These are phyloP conservation scores for Geopemphigus sp. DNA, from an alignment of 1,140 invertebrate species.

Conservation along the genomic window DNA sequence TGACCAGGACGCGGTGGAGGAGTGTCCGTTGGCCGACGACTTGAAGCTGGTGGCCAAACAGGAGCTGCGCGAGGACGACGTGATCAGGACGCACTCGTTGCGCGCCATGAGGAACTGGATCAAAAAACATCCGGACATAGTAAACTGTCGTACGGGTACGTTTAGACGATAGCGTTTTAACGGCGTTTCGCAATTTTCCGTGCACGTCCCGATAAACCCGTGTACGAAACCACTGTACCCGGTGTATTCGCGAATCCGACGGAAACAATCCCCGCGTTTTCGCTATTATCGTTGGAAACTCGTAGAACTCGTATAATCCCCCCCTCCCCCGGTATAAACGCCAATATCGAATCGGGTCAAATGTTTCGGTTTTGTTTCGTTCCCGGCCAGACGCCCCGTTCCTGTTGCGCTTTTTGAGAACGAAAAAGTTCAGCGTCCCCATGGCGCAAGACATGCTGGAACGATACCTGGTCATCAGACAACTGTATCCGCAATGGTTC, in stretches of 20 bases:
- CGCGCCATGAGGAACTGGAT: conserved; percentile 75
- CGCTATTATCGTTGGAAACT: too few relatives aligned
- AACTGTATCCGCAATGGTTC: conserved; percentile 81
- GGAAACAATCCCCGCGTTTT: too few relatives aligned
- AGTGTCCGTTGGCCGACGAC: conserved; percentile 53
- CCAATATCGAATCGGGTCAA: too few relatives aligned
- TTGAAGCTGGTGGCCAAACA: conserved; percentile 63
- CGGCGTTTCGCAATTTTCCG: too few relatives aligned
- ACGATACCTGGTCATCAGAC: conserved; percentile 76
- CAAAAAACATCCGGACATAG: conserved; percentile 71
- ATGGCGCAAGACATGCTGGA: conserved; percentile 81
- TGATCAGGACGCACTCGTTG: conserved; percentile 66
- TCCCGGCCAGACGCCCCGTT: conserved; percentile 75
- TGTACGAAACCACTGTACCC: too few relatives aligned
- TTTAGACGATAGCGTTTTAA: conserved; percentile 51
- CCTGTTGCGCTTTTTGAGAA: conserved; percentile 77
- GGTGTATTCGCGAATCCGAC: too few relatives aligned
- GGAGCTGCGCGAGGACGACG: conserved; percentile 72
- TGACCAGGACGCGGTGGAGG: conserved; percentile 3
- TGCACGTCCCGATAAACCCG: too few relatives aligned
- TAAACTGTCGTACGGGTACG: conserved; percentile 68
- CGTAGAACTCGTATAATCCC: too few relatives aligned
- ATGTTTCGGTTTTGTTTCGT: too few relatives aligned
- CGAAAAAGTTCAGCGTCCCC: conserved; percentile 81
- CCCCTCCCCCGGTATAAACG: too few relatives aligned